Evolutionary conservation across 2,797 vertebrate species (phyloP).

Genomic region (Enteromius thamalakanensis): DNA sequence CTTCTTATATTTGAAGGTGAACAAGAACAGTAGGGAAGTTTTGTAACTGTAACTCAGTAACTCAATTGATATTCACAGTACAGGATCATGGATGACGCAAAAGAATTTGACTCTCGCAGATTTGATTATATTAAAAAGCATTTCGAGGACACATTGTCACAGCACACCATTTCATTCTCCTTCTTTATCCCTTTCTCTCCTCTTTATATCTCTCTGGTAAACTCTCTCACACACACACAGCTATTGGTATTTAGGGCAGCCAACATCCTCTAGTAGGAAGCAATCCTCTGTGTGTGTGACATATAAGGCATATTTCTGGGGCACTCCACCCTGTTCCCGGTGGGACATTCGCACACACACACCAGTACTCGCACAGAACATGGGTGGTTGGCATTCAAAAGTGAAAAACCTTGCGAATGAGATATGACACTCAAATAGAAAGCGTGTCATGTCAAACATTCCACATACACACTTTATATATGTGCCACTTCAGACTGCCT

Average conservation of each 20-base stretch:
- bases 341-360: background rate
- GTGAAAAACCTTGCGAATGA: background rate
- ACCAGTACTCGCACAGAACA: background rate
- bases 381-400: conserved; percentile 24
- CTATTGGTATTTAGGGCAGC: conserved; percentile 53
- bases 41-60: background rate
- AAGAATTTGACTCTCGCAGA: conserved; percentile 18
- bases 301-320: conserved; percentile 53
- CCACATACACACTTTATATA: background rate
- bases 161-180: conserved; percentile 11
- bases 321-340: conserved; percentile 34
- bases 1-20: conserved; percentile 31
- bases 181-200: conserved; percentile 29
- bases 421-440: conserved; percentile 13
- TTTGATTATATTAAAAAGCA: conserved; percentile 41
- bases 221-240: conserved; percentile 13
- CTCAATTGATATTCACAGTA: conserved; percentile 13
- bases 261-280: conserved; percentile 48
- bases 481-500: background rate
- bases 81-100: background rate
- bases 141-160: conserved; percentile 34
- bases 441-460: background rate
- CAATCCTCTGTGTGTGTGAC: conserved; percentile 38
- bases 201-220: conserved; percentile 27
- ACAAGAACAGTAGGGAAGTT: background rate